Evolutionary conservation across 2,888 invertebrate species (phyloP).

Genomic region (Ophraella communa): DNA sequence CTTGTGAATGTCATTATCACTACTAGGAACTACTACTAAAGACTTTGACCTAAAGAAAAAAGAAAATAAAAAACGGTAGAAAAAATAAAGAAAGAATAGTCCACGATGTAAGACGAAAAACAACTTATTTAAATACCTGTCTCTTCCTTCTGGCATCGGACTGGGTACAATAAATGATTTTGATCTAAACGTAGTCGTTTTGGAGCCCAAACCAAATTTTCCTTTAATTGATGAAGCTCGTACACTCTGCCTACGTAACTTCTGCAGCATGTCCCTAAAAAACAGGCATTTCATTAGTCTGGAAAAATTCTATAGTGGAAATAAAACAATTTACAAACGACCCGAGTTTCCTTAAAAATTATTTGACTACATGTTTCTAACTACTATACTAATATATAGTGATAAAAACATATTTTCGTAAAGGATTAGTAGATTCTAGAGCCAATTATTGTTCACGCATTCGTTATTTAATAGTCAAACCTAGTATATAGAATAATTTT

Average conservation of each 20-base stretch:
- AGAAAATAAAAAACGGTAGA: slow-evolving; percentile 25
- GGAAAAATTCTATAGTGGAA: no score
- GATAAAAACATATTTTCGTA: no score
- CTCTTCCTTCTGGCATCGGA: slow-evolving; percentile 67
- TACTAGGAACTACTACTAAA: slow-evolving; percentile 39
- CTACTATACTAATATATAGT: no score
- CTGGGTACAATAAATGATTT: slow-evolving; percentile 78
- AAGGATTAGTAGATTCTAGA: no score
- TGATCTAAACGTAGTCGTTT: slow-evolving; percentile 72
- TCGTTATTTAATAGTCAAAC: no score
- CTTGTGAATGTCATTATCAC: slow-evolving; percentile 28
- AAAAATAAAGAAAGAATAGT: slow-evolving; percentile 1
- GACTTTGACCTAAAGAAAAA: slow-evolving; percentile 39
- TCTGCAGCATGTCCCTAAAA: slow-evolving; percentile 89
- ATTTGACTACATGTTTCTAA: no score
- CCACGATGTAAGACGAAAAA: neutral
- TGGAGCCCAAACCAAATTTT: slow-evolving; percentile 73
- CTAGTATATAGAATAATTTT: no score
- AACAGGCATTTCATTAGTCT: no score
- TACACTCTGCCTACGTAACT: slow-evolving; percentile 82
- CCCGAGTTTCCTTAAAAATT: no score
- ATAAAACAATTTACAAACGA: no score
- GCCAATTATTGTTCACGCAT: no score
- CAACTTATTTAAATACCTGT: slow-evolving; percentile 43
- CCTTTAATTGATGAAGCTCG: slow-evolving; percentile 80